phyloP scores from a whole-genome alignment of 2,888 invertebrate genomes.

The Laothoe populi region DNA sequence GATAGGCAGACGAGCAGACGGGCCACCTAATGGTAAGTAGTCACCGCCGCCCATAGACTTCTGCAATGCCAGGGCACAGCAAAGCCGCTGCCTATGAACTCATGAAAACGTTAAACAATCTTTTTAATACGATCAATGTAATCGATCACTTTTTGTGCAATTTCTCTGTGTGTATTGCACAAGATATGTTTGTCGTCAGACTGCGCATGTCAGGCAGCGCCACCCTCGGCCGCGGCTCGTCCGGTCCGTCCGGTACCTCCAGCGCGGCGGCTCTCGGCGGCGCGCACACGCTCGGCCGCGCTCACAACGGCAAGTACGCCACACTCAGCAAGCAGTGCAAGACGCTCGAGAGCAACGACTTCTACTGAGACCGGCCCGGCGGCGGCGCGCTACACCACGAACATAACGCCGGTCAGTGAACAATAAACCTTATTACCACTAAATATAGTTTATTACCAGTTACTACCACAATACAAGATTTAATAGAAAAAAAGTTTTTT shows the following conservation, averaged over 20 bases:
- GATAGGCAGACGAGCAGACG: too few species aligned
- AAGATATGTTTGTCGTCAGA: constrained; percentile 40
- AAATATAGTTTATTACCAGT: too few species aligned
- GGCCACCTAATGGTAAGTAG: too few species aligned
- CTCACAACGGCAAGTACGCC: constrained; percentile 95
- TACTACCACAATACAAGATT: too few species aligned
- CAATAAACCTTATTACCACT: not conserved
- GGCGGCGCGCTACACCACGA: constrained; percentile 66
- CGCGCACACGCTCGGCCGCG: constrained; percentile 88
- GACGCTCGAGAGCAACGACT: constrained; percentile 96
- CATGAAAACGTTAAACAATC: too few species aligned
- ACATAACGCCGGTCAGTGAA: constrained; percentile 34
- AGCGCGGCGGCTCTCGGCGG: constrained; percentile 69
- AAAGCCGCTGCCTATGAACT: too few species aligned
- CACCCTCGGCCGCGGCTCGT: constrained; percentile 72
- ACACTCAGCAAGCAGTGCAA: constrained; percentile 98
- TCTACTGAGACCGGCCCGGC: constrained; percentile 95
- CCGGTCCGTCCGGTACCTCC: constrained; percentile 56
- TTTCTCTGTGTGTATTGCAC: too few species aligned
- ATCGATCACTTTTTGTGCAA: too few species aligned
- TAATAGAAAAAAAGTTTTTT: too few species aligned
- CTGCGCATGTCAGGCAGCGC: constrained; percentile 74
- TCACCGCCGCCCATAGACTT: too few species aligned
- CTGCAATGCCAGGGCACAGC: too few species aligned
- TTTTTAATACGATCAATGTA: too few species aligned